Percentiles rank a stretch among this genome's conserved stretches.
Evolutionary conservation across 2,797 vertebrate species (phyloP).

Genomic region (Lagocephalus sceleratus): DNA sequence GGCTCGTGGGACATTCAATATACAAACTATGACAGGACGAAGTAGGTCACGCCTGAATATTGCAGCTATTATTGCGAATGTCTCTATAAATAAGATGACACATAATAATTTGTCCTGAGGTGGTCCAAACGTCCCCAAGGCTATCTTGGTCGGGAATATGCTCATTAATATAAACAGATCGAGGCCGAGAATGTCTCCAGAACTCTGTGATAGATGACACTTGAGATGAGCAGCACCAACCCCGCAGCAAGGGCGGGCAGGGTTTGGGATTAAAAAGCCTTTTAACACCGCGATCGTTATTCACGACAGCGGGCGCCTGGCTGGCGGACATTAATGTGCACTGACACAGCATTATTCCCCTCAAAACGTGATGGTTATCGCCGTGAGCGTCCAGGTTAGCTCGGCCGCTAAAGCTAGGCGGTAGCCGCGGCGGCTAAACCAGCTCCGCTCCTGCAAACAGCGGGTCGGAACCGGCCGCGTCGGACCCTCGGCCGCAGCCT

Average conservation of each 20-base stretch:
- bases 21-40: background rate
- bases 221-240: conserved; percentile 12
- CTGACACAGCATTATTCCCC: conserved; percentile 27
- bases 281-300: background rate
- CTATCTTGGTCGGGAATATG: background rate
- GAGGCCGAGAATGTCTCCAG: conserved; percentile 16
- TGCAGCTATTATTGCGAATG: background rate
- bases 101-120: background rate
- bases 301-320: background rate
- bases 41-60: background rate
- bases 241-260: conserved; percentile 30
- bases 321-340: background rate
- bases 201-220: conserved; percentile 9
- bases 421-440: conserved; percentile 39
- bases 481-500: background rate
- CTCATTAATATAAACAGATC: background rate
- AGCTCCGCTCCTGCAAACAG: conserved; percentile 20
- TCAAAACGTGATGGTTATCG: background rate
- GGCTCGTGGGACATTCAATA: background rate
- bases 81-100: background rate
- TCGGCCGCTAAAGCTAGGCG: conserved; percentile 32
- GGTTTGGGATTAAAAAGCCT: conserved; percentile 3
- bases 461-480: conserved; percentile 3
- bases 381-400: conserved; percentile 28
- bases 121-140: background rate